phyloP scores from a whole-genome alignment of 2,888 invertebrate species.

The Pecten maximus region DNA sequence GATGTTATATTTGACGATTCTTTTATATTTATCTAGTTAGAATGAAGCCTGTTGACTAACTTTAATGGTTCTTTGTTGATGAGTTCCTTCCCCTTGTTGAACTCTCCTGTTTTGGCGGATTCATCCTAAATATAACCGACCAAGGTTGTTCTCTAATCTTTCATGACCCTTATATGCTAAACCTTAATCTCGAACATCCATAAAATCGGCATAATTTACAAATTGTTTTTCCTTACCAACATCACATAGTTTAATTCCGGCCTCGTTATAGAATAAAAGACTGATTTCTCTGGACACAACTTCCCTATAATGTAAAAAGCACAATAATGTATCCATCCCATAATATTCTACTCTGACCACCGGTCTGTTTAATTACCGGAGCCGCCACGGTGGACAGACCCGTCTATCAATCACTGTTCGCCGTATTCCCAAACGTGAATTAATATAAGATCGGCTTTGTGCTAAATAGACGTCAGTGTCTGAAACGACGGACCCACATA shows the following conservation, averaged over 20 bases:
- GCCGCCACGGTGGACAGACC: conserved; percentile 1
- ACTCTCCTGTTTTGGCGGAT: background rate
- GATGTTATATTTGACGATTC: no score
- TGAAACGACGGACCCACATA: background rate
- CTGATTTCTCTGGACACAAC: background rate
- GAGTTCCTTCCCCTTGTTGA: background rate
- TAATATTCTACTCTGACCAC: background rate
- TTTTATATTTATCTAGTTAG: no score
- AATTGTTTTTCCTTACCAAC: background rate
- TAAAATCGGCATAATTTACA: background rate
- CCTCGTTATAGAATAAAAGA: background rate
- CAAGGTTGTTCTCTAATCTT: background rate
- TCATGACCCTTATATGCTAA: background rate
- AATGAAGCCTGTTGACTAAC: background rate
- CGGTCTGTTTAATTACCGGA: conserved; percentile 31
- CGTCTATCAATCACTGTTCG: background rate
- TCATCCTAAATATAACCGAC: background rate
- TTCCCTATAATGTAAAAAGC: background rate
- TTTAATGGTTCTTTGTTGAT: background rate
- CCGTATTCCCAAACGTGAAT: conserved; percentile 21
- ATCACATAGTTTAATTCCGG: background rate
- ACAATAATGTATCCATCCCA: background rate
- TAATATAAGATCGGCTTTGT: conserved; percentile 26
- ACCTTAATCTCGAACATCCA: background rate
- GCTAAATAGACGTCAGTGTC: conserved; percentile 20